Conservation (phyloP, 2,888 invertebrate species). For the Netelia inedita region DNA sequence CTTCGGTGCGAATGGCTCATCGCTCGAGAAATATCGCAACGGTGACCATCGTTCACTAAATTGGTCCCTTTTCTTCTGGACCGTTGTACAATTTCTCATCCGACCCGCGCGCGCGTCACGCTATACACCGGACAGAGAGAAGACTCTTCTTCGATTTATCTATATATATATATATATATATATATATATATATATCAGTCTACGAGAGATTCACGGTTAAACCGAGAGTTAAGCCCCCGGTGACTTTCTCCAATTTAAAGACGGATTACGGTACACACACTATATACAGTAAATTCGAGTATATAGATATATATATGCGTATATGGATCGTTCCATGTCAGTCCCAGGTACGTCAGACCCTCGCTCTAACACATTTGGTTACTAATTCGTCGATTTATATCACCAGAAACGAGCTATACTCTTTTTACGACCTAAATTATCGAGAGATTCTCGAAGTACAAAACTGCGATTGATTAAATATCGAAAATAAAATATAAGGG, state of each 20-base stretch:
- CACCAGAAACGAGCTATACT: too few relatives aligned
- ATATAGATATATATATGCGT: background rate
- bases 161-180: constrained; percentile 26
- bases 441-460: too few relatives aligned
- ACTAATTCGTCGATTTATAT: too few relatives aligned
- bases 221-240: constrained; percentile 66
- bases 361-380: too few relatives aligned
- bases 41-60: constrained; percentile 59
- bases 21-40: constrained; percentile 4
- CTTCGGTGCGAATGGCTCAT: constrained; percentile 2
- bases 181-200: constrained; percentile 44
- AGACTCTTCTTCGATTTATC: constrained; percentile 48
- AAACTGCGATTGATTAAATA: too few relatives aligned
- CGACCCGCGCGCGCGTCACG: constrained; percentile 50
- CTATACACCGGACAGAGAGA: constrained; percentile 32
- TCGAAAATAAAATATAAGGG: too few relatives aligned
- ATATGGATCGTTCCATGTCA: constrained; percentile 30
- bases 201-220: constrained; percentile 65
- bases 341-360: background rate
- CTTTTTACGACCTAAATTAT: too few relatives aligned
- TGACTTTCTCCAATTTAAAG: constrained; percentile 72
- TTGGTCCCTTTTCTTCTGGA: constrained; percentile 60
- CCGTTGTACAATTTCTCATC: constrained; percentile 56
- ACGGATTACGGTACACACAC: constrained; percentile 66
- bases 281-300: constrained; percentile 15